These are phyloP conservation scores for Atherinomorus stipes DNA, from an alignment of 2,113 vertebrate species.

Conservation along the genomic window DNA sequence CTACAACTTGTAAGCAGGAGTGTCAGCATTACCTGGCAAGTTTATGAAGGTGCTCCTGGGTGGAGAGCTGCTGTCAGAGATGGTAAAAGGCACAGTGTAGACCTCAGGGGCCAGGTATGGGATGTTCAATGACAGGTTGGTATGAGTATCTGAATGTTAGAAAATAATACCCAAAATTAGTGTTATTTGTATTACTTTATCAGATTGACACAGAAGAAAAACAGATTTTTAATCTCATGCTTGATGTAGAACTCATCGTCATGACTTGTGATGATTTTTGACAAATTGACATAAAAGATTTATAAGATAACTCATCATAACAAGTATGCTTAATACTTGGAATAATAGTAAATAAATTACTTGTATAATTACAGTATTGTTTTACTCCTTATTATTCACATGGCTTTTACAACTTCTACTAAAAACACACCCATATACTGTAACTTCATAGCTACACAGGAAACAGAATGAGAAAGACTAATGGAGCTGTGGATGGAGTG, in stretches of 20 bases:
- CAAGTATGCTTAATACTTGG: background rate
- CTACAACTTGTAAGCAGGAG: conserved; percentile 17
- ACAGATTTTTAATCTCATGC: background rate
- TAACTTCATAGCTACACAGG: conserved; percentile 4
- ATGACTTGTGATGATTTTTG: background rate
- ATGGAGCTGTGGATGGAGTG: conserved; percentile 13
- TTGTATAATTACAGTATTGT: background rate
- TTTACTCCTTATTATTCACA: background rate
- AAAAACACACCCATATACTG: conserved; percentile 1
- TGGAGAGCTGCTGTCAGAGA: conserved; percentile 82
- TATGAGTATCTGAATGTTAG: conserved; percentile 82
- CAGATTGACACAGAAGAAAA: background rate
- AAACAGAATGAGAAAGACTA: background rate
- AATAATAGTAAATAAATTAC: background rate
- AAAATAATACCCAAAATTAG: background rate
- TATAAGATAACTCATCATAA: background rate
- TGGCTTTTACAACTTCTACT: background rate
- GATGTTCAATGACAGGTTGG: conserved; percentile 85
- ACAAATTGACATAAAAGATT: background rate
- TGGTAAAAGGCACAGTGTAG: conserved; percentile 83
- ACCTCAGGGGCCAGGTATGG: conserved; percentile 85
- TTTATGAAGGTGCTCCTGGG: conserved; percentile 83
- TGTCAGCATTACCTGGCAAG: conserved; percentile 80
- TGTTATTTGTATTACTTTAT: background rate
- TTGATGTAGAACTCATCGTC: background rate